Evolutionary conservation across 2,888 invertebrate genomes (phyloP), one percentile per base, ranked within the genome.

Genomic region (Neoaliturus tenellus): DNA sequence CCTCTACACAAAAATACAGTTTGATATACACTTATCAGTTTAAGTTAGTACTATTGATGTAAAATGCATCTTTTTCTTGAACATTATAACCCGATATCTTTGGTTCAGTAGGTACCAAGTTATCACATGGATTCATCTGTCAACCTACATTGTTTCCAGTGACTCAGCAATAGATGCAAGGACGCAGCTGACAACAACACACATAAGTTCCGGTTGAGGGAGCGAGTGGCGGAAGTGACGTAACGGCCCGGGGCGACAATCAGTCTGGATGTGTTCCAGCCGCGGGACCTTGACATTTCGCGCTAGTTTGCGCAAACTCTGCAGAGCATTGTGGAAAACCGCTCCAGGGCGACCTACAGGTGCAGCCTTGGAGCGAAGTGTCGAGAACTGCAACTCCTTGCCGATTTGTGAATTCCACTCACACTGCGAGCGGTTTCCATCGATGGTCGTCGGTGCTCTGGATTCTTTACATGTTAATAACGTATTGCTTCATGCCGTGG

Each of bases 261-360:
- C 48, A 51, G 51, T 51, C 78, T 78, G 78, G 78, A 78, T 78
- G 78, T 25, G 12, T 25, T 78, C 78, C 78, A 78, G 55, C 35
- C 35, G 55, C 20, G 23, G 8, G 55, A 51, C 78, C 78, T 78
- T 78, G 78, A 78, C 78, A 78, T 78, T 78, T 78, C 23, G 31
- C 35, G 17, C 44, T 17, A 10, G 75, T 75, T 78, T 78, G 75
- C 78, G 78, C 78, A 78, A 78, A 78, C 78, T 17, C 78, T 23
- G 35, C 39, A 12, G 69, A 69, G 5, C 69, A 69, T 69, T 69
- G 69, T 69, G 69, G 69, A 39, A 62, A 62, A 69, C 39, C 17
- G 69, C 69, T 39, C 39, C 39, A 5, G n/a, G 67, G 28, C 17
- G 28, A 17, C 31, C 4, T 39, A 10, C 71, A 48, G 8, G 75